Conservation (phyloP, 1,140 invertebrate species). For the Calephelis nemesis region DNA sequence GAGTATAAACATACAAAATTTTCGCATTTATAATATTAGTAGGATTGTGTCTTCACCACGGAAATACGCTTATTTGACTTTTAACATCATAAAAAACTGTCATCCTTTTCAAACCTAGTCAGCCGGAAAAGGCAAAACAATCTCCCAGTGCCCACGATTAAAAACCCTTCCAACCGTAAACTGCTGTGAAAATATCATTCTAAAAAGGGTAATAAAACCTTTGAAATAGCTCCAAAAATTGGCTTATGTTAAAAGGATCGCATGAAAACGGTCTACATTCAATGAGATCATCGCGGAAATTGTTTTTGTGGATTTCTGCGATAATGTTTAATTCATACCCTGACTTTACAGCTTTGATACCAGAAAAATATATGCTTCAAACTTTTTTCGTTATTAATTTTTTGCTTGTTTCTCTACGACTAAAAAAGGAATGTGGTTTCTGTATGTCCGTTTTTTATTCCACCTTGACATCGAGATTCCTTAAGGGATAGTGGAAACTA, state of each 20-base stretch:
- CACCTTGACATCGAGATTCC: no score
- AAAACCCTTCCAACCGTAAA: background rate
- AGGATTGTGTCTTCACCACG: no score
- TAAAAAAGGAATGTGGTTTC: background rate
- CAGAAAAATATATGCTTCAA: constrained; percentile 24
- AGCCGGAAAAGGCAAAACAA: no score
- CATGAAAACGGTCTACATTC: constrained; percentile 37
- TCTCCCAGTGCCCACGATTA: no score
- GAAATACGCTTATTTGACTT: no score
- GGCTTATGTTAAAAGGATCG: constrained; percentile 30
- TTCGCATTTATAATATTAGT: no score
- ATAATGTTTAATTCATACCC: constrained; percentile 68
- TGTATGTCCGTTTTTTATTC: no score
- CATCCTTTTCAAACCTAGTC: no score
- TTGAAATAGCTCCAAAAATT: constrained; percentile 31
- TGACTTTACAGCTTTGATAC: constrained; percentile 40
- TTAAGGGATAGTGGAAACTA: no score
- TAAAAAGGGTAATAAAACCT: constrained; percentile 17
- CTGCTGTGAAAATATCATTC: constrained; percentile 21
- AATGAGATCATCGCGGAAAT: constrained; percentile 50
- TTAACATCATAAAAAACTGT: no score
- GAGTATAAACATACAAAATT: no score
- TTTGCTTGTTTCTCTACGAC: background rate
- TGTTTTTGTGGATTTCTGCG: constrained; percentile 41
- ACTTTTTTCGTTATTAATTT: background rate